Evolutionary conservation across 2,888 invertebrate species (phyloP), one percentile per base, ranked within the genome.

Genomic region (Plagodis pulveraria): DNA sequence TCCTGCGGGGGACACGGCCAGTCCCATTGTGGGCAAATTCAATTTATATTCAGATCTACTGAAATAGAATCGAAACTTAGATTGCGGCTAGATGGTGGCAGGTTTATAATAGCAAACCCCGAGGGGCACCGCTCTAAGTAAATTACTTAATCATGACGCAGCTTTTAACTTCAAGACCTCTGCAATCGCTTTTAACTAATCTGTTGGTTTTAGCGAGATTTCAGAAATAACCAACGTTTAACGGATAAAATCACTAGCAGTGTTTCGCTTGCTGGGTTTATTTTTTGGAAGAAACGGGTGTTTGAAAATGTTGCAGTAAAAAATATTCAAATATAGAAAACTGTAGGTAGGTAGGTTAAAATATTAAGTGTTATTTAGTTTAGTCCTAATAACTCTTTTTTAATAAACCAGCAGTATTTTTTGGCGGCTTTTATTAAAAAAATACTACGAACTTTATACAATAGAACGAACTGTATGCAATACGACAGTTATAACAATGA

Each of bases 21-120:
- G 72, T 66, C 70, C 76, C 78, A 80, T 83, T 82, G 83, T 81
- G 81, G 76, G 74, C 77, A 77, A 83, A 86, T 84, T 83, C 83
- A 86, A 86, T 86, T 86, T 86, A 85, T 80, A 85, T 86, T 86
- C 83, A 83, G 83, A 81, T 84, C 77, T 77, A 69, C 75, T 76
- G 77, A 77, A 81, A 84, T 81, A 81, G 82, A 80, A 81, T 81
- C 79, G 81, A 83, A 85, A 86, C 83, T 86, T 83, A 81, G 84
- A 83, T 84, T 84, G 83, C 76, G 77, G 73, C 68, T 75, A 78
- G 80, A 79, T 80, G 76, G 74, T 70, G 71, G 69, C 69, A 73
- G 76, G 72, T 73, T 77, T 74, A 72, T 74, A 75, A 73, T 71
- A 73, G 69, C 63, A 58, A 66, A 65, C 1, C 62, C 65, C 63